Evolutionary conservation across 2,113 vertebrate species (phyloP), one percentile per base, ranked within the genome.

Genomic region (Coreoperca whiteheadi): DNA sequence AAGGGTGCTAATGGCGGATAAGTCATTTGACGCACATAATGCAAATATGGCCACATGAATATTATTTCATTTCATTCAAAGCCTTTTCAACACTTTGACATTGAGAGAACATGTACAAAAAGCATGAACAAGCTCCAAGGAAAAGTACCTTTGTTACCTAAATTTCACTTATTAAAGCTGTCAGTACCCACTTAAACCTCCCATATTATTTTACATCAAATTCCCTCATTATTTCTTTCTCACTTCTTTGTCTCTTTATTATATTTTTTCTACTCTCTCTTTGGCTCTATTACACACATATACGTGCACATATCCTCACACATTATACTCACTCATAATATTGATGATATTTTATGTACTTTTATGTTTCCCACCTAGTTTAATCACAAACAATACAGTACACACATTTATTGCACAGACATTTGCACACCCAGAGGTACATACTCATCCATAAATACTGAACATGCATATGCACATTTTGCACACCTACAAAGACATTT

Each of bases 21-120:
- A 79, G 78, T 81, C 73, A 75, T 79, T 76, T 81, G 18, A 86
- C 9, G 12, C 23, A 41, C 18, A 5, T 64, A 76, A 73, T 70
- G 20, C 16, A 66, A 16, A 81, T 78, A 59, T 59, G 25, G 25
- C 51, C n/a, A 43, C 48, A 32, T 64, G 51, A 30, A 28, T 46
- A 76, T 74, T 63, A 60, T 72, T 76, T 46, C 0, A 28, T 78
- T 73, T 32, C 8, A 2, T n/a, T 69, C 46, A 30, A 63, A 65
- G 30, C 20, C 34, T 69, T 71, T 80, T 80, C 51, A 59, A 59
- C 39, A 34, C 37, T 30, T 25, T 37, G 39, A 69, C 57, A 61
- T 48, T 21, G 8, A 39, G 74, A 71, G 57, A 74, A 48, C 43
- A 51, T 43, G 34, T 28, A 73, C 37, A 65, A 60, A 65, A 73